Evolutionary conservation across 2,888 invertebrate species (phyloP).

Genomic region (Dione juno): DNA sequence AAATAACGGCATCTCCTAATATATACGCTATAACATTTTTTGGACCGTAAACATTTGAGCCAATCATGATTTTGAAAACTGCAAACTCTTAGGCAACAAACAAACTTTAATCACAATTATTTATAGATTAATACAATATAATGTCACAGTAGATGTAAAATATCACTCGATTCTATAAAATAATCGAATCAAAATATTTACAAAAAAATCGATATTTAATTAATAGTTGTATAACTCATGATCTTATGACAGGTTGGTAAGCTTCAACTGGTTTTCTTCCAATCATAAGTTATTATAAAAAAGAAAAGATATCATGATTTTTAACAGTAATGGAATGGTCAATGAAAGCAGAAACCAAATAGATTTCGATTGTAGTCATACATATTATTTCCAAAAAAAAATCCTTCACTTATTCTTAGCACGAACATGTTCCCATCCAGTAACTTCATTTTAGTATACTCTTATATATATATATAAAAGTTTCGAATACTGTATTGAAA

Average conservation of each 20-base stretch:
- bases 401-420: neutral
- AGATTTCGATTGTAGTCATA: neutral
- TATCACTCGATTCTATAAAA: conserved; percentile 33
- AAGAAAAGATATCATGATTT: neutral
- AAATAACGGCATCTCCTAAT: conserved; percentile 62
- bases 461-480: neutral
- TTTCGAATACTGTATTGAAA: conserved; percentile 12
- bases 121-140: conserved; percentile 34
- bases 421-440: neutral
- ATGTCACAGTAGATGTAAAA: conserved; percentile 38
- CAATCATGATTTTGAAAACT: conserved; percentile 49
- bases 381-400: neutral
- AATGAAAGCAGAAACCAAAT: neutral
- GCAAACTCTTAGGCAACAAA: conserved; percentile 28
- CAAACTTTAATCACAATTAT: conserved; percentile 15
- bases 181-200: conserved; percentile 17
- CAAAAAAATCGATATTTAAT: conserved; percentile 5
- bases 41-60: conserved; percentile 59
- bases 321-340: neutral
- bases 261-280: neutral
- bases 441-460: neutral
- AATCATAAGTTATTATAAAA: neutral
- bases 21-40: conserved; percentile 57
- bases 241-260: neutral
- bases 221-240: neutral